These are phyloP conservation scores for Elephas maximus DNA, from an alignment of 2,113 vertebrate genomes.

Conservation along the genomic window DNA sequence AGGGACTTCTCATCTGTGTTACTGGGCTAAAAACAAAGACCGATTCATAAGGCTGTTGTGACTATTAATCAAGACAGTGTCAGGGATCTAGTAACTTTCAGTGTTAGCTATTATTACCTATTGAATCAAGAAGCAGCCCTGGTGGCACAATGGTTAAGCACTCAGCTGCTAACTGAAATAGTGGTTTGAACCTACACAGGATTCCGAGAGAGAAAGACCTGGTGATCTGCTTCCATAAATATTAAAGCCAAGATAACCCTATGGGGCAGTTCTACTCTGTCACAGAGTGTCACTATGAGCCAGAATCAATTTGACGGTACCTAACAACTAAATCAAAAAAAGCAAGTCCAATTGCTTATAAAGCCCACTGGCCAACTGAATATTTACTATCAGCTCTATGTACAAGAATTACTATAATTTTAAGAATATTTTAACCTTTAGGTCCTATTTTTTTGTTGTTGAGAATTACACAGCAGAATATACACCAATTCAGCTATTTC, in stretches of 20 bases:
- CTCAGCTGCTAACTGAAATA: not conserved
- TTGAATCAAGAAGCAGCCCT: not conserved
- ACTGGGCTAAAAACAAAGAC: not conserved
- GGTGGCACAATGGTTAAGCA: not conserved
- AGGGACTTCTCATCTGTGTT: not conserved
- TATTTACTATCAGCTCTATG: not conserved
- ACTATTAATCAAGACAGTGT: not conserved
- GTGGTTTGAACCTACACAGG: not conserved
- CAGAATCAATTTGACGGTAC: not conserved
- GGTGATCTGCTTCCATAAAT: not conserved
- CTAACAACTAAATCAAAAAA: not conserved
- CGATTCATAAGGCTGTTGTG: not conserved
- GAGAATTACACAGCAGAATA: too few species aligned
- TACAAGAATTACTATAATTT: not conserved
- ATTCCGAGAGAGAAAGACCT: not conserved
- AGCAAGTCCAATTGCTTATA: not conserved
- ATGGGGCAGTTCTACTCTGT: not conserved
- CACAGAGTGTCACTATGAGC: not conserved
- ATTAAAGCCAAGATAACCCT: not conserved
- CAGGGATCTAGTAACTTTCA: not conserved
- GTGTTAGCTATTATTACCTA: not conserved
- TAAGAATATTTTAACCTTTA: not conserved
- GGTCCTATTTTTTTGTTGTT: not conserved
- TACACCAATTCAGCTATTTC: too few species aligned
- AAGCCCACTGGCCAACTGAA: not conserved